Evolutionary conservation across 2,888 invertebrate genomes (phyloP).

Genomic region (Tetranychus truncatus): DNA sequence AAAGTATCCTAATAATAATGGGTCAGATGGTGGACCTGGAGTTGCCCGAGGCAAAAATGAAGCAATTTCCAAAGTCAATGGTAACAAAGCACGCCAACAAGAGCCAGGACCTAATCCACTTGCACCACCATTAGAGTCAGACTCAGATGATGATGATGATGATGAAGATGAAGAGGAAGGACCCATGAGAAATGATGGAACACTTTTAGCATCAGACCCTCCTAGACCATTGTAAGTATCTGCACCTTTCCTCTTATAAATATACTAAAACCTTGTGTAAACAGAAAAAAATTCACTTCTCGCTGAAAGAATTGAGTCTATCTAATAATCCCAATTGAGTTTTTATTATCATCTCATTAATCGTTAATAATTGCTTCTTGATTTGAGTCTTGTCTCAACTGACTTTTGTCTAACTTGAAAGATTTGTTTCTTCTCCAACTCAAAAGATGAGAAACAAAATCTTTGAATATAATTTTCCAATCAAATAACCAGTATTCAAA

Average conservation of each 20-base stretch:
- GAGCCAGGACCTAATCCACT: slow-evolving; percentile 35
- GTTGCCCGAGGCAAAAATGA: slow-evolving; percentile 4
- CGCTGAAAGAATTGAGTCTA: too few relatives aligned
- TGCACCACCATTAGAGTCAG: slow-evolving; percentile 28
- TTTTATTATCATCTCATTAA: too few relatives aligned
- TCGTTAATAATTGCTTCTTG: too few relatives aligned
- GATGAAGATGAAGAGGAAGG: slow-evolving; percentile 34
- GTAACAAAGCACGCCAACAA: slow-evolving; percentile 24
- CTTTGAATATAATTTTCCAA: too few relatives aligned
- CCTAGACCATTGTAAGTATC: slow-evolving; percentile 63
- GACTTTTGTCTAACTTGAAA: too few relatives aligned
- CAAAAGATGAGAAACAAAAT: too few relatives aligned
- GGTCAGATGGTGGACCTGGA: not conserved
- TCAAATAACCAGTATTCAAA: too few relatives aligned
- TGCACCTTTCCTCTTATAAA: not conserved
- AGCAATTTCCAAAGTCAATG: slow-evolving; percentile 5
- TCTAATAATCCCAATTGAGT: too few relatives aligned
- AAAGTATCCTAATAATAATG: not conserved
- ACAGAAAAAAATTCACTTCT: too few relatives aligned
- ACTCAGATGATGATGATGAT: slow-evolving; percentile 25
- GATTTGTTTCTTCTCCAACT: too few relatives aligned
- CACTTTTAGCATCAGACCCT: slow-evolving; percentile 82
- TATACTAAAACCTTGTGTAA: too few relatives aligned
- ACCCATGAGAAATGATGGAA: slow-evolving; percentile 70
- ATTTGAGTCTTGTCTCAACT: too few relatives aligned